A percentile compares a stretch with the other conserved stretches of the same genome.
Conservation (phyloP, 2,113 vertebrate genomes). For the Puffinus mauretanicus region DNA sequence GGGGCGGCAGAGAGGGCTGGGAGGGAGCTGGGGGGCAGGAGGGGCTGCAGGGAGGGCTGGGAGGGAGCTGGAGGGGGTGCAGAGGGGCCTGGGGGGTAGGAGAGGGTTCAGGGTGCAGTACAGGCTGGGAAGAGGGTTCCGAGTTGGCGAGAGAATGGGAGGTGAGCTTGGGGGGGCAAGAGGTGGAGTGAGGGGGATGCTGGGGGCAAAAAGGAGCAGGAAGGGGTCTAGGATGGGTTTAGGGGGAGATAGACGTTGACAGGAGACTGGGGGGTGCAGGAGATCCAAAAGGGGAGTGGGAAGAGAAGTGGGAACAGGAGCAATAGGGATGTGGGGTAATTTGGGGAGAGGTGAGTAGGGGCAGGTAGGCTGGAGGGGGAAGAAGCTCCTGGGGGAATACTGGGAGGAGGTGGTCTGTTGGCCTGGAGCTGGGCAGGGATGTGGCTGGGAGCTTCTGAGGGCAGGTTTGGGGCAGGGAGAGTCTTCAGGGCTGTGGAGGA, state of each 20-base stretch:
- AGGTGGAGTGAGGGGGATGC: no score
- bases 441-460: neutral
- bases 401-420: no score
- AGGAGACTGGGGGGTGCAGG: no score
- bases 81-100: neutral
- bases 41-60: no score
- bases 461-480: neutral
- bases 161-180: rapidly evolving
- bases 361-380: no score
- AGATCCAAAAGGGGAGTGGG: rapidly evolving
- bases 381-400: neutral
- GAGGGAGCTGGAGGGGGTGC: neutral
- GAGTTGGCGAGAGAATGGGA: no score
- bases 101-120: no score
- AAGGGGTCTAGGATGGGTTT: neutral
- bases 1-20: no score
- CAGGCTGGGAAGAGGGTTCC: neutral
- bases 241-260: no score
- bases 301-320: neutral
- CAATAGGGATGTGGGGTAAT: neutral
- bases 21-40: no score
- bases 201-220: neutral
- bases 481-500: neutral
- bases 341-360: neutral
- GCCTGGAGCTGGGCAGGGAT: rapidly evolving